Conservation (phyloP, 2,888 invertebrate species). For the Ophion obscuratus region DNA sequence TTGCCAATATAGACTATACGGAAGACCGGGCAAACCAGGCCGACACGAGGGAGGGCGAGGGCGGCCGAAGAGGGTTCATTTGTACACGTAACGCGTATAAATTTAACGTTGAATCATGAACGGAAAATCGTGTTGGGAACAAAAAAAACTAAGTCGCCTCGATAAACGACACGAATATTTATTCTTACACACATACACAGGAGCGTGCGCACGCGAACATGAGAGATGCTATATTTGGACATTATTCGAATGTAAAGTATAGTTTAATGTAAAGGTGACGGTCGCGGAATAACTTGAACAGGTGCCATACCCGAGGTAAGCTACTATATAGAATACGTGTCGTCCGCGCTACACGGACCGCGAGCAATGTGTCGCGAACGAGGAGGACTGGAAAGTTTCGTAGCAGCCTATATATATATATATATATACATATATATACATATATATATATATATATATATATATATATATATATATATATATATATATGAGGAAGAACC, state of each 20-base stretch:
- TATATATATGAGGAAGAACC: background rate
- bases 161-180: no score
- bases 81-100: no score
- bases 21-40: background rate
- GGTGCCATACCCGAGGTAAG: constrained; percentile 18
- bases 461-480: no score
- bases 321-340: no score
- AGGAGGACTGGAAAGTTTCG: constrained; percentile 12
- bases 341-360: background rate
- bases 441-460: no score
- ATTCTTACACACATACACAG: no score
- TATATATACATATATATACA: no score
- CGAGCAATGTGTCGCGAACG: constrained; percentile 5
- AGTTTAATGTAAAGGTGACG: constrained; percentile 14
- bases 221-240: background rate
- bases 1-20: background rate
- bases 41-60: no score
- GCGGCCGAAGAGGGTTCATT: no score
- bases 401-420: constrained; percentile 24
- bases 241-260: constrained; percentile 21
- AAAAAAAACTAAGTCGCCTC: no score
- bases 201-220: background rate
- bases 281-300: constrained; percentile 23
- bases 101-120: no score
- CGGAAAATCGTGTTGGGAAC: no score